phyloP scores from a whole-genome alignment of 2,888 invertebrate species.

The Carterocephalus palaemon region DNA sequence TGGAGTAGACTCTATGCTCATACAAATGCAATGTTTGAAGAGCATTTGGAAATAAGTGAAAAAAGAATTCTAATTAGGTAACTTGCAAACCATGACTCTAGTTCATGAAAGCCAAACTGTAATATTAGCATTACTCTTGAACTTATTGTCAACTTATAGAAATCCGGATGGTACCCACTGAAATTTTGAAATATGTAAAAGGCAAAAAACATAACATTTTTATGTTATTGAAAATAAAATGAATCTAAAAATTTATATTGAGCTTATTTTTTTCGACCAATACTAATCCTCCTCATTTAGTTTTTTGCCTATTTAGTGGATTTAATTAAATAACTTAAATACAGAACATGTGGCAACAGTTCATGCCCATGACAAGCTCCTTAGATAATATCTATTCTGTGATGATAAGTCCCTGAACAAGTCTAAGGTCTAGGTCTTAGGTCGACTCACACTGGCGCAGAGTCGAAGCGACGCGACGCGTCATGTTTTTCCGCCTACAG shows the following conservation, averaged over 20 bases:
- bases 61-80: slow-evolving; percentile 55
- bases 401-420: too few species aligned
- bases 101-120: slow-evolving; percentile 69
- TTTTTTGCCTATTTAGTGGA: too few species aligned
- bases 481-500: too few species aligned
- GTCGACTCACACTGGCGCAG: too few species aligned
- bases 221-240: slow-evolving; percentile 81
- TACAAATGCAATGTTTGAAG: slow-evolving; percentile 57
- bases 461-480: too few species aligned
- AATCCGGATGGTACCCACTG: slow-evolving; percentile 68
- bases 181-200: slow-evolving; percentile 75
- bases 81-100: slow-evolving; percentile 57
- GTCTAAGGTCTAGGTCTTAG: too few species aligned
- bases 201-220: slow-evolving; percentile 78
- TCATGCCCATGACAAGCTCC: too few species aligned
- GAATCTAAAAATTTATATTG: slow-evolving; percentile 67
- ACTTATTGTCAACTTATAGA: slow-evolving; percentile 67
- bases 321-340: too few species aligned
- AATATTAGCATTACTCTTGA: slow-evolving; percentile 64
- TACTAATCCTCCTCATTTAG: too few species aligned
- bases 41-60: slow-evolving; percentile 79
- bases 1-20: slow-evolving; percentile 66
- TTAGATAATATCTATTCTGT: too few species aligned
- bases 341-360: too few species aligned
- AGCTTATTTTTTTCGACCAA: slow-evolving; percentile 31